phyloP scores from a whole-genome alignment of 2,113 vertebrate species.

The Platysteira castanea region DNA sequence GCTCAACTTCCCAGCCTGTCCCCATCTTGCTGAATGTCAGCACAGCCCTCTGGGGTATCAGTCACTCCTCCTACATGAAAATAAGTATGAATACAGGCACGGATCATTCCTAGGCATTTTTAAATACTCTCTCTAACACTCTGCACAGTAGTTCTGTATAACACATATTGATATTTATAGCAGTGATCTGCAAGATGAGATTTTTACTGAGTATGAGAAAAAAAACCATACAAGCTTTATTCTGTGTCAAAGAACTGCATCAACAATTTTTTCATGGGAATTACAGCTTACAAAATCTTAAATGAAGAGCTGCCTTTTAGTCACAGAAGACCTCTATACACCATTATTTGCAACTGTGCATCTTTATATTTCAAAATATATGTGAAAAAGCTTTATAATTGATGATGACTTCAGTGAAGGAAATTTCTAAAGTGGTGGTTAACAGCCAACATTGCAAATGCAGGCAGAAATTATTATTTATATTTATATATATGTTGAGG shows the following conservation, averaged over 20 bases:
- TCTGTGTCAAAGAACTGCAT: neutral
- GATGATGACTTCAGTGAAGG: neutral
- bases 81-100: neutral
- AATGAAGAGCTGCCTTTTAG: conserved; percentile 7
- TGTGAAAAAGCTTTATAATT: neutral
- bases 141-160: neutral
- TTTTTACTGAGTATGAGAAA: conserved; percentile 26
- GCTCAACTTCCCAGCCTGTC: neutral
- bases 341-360: neutral
- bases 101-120: neutral
- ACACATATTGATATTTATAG: neutral
- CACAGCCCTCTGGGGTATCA: neutral
- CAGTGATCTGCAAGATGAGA: conserved; percentile 5
- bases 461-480: neutral
- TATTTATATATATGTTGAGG: neutral
- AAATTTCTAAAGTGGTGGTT: neutral
- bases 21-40: neutral
- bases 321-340: neutral
- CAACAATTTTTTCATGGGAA: conserved; percentile 10
- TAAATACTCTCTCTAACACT: neutral
- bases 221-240: neutral
- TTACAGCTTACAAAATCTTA: neutral
- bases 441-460: neutral
- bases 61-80: neutral
- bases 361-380: neutral